These are phyloP conservation scores for Rhyacophila evoluta DNA, from an alignment of 2,888 invertebrate species.

Conservation along the genomic window DNA sequence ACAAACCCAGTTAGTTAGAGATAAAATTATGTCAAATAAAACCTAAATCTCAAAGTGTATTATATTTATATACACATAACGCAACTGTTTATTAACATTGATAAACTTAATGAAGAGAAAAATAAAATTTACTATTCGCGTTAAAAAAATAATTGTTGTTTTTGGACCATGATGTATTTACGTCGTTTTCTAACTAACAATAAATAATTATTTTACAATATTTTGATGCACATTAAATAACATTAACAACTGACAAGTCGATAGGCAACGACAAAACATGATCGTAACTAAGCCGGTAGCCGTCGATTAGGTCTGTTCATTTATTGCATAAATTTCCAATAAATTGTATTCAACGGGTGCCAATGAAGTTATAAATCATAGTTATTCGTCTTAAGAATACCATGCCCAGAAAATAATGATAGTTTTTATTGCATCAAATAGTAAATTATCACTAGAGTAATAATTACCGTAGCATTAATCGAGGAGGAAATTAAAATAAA, in stretches of 20 bases:
- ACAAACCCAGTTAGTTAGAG: no score
- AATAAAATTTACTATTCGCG: no score
- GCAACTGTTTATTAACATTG: no score
- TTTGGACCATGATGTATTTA: no score
- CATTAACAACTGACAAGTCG: not conserved
- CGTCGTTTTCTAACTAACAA: no score
- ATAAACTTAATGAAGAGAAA: no score
- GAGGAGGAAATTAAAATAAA: not conserved
- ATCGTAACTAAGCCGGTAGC: not conserved
- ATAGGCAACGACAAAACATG: not conserved
- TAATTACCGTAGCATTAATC: not conserved
- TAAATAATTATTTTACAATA: no score
- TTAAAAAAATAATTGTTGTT: no score
- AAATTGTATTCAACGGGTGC: not conserved
- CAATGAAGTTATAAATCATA: conserved; percentile 18
- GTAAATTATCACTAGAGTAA: not conserved
- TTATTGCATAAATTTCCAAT: not conserved
- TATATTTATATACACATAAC: no score
- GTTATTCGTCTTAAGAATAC: not conserved
- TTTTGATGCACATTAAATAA: not conserved
- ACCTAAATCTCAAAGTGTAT: no score
- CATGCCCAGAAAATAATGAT: not conserved
- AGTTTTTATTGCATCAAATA: not conserved
- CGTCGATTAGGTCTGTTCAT: not conserved
- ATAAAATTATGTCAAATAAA: no score